phyloP scores from a whole-genome alignment of 2,888 invertebrate species.

The Acrocyrtus sp. region DNA sequence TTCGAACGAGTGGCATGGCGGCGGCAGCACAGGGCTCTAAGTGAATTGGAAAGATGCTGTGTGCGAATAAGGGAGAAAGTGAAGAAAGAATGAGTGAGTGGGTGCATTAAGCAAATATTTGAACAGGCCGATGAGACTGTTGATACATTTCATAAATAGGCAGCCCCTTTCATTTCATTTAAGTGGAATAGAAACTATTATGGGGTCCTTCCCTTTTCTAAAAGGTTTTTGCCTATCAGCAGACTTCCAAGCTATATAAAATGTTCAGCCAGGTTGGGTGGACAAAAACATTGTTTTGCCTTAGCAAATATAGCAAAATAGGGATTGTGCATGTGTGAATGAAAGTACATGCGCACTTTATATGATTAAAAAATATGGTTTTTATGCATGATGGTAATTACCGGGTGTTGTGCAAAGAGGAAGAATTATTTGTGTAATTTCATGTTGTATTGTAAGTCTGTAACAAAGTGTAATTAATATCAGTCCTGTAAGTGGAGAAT shows the following conservation, averaged over 20 bases:
- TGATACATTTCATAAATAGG: conserved; percentile 32
- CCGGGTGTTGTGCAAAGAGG: too few species aligned
- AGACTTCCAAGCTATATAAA: background rate
- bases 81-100: conserved; percentile 37
- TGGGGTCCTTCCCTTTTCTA: too few species aligned
- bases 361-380: background rate
- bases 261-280: too few species aligned
- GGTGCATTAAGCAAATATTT: conserved; percentile 52
- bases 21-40: conserved; percentile 2
- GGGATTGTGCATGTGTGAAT: too few species aligned
- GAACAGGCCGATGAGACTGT: conserved; percentile 17
- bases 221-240: background rate
- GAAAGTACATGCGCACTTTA: background rate
- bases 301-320: too few species aligned
- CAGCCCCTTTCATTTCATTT: too few species aligned
- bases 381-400: background rate
- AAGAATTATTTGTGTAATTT: too few species aligned
- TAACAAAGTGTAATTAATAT: background rate
- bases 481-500: background rate
- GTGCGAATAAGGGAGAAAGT: conserved; percentile 7
- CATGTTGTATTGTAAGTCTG: too few species aligned
- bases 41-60: conserved; percentile 18
- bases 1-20: conserved; percentile 19
- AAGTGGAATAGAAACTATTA: too few species aligned
- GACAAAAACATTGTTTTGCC: too few species aligned